Conservation (phyloP, 2,113 vertebrate genomes). For the Sigmodon hispidus region DNA sequence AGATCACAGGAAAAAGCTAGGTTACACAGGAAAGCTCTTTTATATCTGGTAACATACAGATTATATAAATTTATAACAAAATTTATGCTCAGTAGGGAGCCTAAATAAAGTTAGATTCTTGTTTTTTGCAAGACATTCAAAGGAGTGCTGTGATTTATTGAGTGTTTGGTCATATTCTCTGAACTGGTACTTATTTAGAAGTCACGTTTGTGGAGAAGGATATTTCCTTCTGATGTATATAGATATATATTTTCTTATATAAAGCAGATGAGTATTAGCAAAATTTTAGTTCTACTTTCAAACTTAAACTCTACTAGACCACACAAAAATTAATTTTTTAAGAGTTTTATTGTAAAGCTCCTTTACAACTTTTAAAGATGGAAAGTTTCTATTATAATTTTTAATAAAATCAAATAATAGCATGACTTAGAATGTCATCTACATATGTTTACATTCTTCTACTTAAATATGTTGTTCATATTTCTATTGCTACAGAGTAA, state of each 20-base stretch:
- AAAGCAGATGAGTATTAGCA: slow-evolving; percentile 64
- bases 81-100: slow-evolving; percentile 55
- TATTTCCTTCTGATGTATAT: slow-evolving; percentile 70
- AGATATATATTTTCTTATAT: slow-evolving; percentile 67
- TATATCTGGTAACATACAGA: slow-evolving; percentile 18
- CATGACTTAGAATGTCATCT: slow-evolving; percentile 66
- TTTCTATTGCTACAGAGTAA: slow-evolving; percentile 52
- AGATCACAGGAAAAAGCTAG: slow-evolving; percentile 26
- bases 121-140: slow-evolving; percentile 52
- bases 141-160: slow-evolving; percentile 35
- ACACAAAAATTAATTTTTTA: slow-evolving; percentile 69
- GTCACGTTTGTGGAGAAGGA: slow-evolving; percentile 17
- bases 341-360: slow-evolving; percentile 71
- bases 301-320: slow-evolving; percentile 69
- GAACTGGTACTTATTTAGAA: slow-evolving; percentile 50
- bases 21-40: slow-evolving; percentile 47
- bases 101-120: slow-evolving; percentile 55
- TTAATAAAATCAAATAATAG: slow-evolving; percentile 58
- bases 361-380: slow-evolving; percentile 68
- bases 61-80: slow-evolving; percentile 58
- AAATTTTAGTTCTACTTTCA: slow-evolving; percentile 68
- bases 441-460: background rate
- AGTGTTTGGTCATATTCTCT: slow-evolving; percentile 30
- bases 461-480: slow-evolving; percentile 52
- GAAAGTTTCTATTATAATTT: slow-evolving; percentile 68